Evolutionary conservation across 2,888 invertebrate species (phyloP).

Genomic region (Diplolepis rosae): DNA sequence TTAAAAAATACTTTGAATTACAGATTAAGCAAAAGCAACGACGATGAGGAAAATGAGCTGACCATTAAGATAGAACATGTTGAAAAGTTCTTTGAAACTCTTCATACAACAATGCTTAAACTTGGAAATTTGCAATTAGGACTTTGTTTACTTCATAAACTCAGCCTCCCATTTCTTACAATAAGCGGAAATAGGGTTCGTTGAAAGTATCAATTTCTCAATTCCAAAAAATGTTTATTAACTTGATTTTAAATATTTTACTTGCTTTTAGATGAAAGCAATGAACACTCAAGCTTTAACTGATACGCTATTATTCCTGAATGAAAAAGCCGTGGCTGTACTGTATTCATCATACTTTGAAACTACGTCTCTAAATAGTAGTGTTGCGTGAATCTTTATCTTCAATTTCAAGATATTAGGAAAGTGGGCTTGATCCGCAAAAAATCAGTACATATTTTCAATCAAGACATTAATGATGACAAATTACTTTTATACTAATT

Average conservation of each 20-base stretch:
- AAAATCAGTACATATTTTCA: no score
- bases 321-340: conserved; percentile 61
- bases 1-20: conserved; percentile 4
- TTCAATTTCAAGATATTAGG: no score
- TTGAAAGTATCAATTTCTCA: not conserved
- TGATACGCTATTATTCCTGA: conserved; percentile 62
- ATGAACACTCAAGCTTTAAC: conserved; percentile 55
- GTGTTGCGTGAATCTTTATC: not conserved
- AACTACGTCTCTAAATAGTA: not conserved
- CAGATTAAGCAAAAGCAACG: conserved; percentile 39
- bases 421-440: no score
- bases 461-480: no score
- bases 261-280: conserved; percentile 63
- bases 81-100: conserved; percentile 57
- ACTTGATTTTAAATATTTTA: conserved; percentile 27
- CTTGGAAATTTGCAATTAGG: conserved; percentile 59
- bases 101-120: conserved; percentile 56
- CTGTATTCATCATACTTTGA: conserved; percentile 50
- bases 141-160: conserved; percentile 58
- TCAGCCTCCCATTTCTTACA: conserved; percentile 59
- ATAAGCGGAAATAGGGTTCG: conserved; percentile 63
- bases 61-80: conserved; percentile 53
- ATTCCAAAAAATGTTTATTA: not conserved
- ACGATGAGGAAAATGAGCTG: conserved; percentile 38
- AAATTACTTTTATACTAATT: no score